A percentile compares a stretch with the other conserved stretches of the same genome.
Evolutionary conservation across 2,797 vertebrate species (phyloP).

Genomic region (Vipera latastei): DNA sequence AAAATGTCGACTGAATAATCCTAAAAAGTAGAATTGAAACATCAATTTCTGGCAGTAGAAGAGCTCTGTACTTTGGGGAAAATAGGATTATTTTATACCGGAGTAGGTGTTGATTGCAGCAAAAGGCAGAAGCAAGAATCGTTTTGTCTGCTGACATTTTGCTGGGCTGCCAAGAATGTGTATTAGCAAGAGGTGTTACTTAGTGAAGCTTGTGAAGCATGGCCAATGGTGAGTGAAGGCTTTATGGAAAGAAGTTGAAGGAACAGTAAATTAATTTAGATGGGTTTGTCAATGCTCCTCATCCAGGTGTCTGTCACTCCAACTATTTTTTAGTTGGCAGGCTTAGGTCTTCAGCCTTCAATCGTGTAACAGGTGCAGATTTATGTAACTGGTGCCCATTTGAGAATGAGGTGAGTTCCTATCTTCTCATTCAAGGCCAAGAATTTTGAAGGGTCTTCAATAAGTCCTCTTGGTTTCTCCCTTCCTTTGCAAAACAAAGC

Average conservation of each 20-base stretch:
- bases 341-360: not conserved
- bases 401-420: not conserved
- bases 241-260: constrained; percentile 35
- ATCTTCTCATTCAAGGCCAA: not conserved
- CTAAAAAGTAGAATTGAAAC: not conserved
- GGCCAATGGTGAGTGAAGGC: constrained; percentile 46
- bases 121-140: not conserved
- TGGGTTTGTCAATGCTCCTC: not conserved
- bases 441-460: not conserved
- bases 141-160: constrained; percentile 38
- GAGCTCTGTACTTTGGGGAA: not conserved
- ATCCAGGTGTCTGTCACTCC: not conserved
- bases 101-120: constrained; percentile 11
- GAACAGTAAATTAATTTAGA: constrained; percentile 47
- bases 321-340: not conserved
- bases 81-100: not conserved
- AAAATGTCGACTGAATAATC: not conserved
- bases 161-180: constrained; percentile 27
- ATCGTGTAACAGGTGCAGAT: not conserved
- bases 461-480: not conserved
- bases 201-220: constrained; percentile 32
- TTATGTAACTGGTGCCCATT: not conserved
- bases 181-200: constrained; percentile 40
- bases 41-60: accelerated
- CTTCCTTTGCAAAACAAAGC: not conserved